phyloP scores from a whole-genome alignment of 1,140 invertebrate species.

The Steinernema khuongi region DNA sequence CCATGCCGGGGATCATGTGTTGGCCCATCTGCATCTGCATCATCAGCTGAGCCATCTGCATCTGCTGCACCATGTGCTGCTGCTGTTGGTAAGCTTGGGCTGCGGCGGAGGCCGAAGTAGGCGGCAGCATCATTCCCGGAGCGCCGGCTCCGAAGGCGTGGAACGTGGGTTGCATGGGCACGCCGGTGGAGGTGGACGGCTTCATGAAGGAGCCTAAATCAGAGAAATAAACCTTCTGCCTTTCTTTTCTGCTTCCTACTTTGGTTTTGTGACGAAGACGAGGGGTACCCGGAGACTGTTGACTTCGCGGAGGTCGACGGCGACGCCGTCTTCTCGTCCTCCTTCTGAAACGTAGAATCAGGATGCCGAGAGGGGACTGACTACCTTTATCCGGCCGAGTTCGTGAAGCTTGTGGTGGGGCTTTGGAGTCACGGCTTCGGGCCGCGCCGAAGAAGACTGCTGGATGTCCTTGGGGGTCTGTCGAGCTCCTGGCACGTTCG shows the following conservation, averaged over 20 bases:
- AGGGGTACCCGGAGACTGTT: neutral
- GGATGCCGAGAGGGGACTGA: neutral
- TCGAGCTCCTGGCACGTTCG: neutral
- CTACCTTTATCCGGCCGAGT: neutral
- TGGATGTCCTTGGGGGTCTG: neutral
- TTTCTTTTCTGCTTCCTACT: neutral
- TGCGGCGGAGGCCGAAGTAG: neutral
- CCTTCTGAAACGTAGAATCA: neutral
- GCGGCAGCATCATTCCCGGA: neutral
- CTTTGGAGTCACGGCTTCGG: neutral
- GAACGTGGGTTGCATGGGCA: neutral
- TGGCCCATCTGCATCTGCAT: neutral
- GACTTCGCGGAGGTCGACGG: neutral
- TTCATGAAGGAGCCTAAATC: slow-evolving; percentile 2
- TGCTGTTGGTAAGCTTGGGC: neutral
- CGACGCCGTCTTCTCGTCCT: neutral
- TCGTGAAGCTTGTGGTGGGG: slow-evolving; percentile 5
- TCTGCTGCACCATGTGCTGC: slow-evolving; percentile 11
- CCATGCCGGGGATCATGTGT: neutral
- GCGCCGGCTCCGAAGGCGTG: neutral
- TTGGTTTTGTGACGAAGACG: neutral
- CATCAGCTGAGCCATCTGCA: neutral
- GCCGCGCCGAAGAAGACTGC: neutral
- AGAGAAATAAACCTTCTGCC: too few species aligned
- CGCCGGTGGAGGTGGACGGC: neutral